Base-by-base conservation (phyloP, 2,113 vertebrate species). In the Scatophagus argus region DNA sequence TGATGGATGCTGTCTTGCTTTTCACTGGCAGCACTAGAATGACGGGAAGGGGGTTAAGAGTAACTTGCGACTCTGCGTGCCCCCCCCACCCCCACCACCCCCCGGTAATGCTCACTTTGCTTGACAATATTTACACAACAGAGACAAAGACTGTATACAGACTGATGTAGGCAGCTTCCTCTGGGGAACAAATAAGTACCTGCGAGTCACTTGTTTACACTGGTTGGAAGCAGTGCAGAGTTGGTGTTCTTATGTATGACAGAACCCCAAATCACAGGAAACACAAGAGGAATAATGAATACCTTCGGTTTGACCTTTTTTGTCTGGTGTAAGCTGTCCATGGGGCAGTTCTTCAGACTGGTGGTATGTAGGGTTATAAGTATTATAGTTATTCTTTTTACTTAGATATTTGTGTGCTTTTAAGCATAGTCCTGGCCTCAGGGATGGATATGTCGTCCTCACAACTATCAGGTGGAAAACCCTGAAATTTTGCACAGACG, bases 111-210 rank as follows among this genome's bases (percentile, higher is more conserved):
- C 8, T 51, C 5, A 3, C 70, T 84, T 58, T 84, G 84, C 77
- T 83, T 88, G 86, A 87, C 75, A 83, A 75, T 76, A 84, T 90
- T 87, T 79, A 81, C 46, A 32, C 36, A 6, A 47, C 23, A 41
- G 66, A 72, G 83, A 84, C 72, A 69, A 68, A 81, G 41, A n/a
- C 25, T 47, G 32, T 51, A 21, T 12, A 71, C 32, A 32, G 59
- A 36, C 31, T 6, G 49, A 66, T 51, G 9, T 9, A 10, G 1
- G 23, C 0, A 8, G 52, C 60, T 83, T 89, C 52, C 61, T 83
- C 44, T 27, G 2, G 27, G 29, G 41, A 71, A 65, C 8, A 60
- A 82, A 64, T 27, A 79, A 64, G 25, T 52, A 74, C 51, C 52
- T 73, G 36, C 0, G 6, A 39, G 60, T 74, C 60, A 14, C 44